phyloP scores from a whole-genome alignment of 37 sponge, comb jelly and placozoan genomes.

The Bolinopsis microptera region DNA sequence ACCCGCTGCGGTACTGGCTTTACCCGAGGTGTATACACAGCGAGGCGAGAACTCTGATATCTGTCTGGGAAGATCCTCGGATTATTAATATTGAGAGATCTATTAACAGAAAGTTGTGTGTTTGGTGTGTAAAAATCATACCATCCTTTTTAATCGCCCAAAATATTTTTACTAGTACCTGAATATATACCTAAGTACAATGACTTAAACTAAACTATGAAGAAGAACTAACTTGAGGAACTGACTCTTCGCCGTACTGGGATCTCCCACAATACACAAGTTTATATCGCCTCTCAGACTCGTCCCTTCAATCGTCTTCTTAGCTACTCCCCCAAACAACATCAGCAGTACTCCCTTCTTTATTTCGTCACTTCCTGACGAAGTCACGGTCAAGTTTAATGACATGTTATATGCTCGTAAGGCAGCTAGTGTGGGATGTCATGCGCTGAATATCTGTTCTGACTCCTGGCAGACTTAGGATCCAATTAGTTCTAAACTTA shows the following conservation, averaged over 20 bases:
- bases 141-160: background rate
- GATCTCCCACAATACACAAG: slow-evolving; percentile 98
- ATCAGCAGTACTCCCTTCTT: slow-evolving; percentile 96
- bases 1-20: slow-evolving; percentile 97
- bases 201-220: too few relatives aligned
- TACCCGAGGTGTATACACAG: slow-evolving; percentile 96
- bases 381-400: background rate
- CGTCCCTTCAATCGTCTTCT: slow-evolving; percentile 91
- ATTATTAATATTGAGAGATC: too few relatives aligned
- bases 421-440: too few relatives aligned
- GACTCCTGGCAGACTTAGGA: background rate
- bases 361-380: slow-evolving; percentile 95
- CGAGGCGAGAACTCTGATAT: slow-evolving; percentile 95
- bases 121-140: background rate
- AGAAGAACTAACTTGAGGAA: slow-evolving; percentile 89
- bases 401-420: background rate
- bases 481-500: background rate
- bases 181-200: background rate
- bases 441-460: too few relatives aligned
- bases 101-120: background rate
- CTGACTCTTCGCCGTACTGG: slow-evolving; percentile 98
- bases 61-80: slow-evolving; percentile 77
- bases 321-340: slow-evolving; percentile 98
- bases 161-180: background rate
- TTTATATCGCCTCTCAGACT: slow-evolving; percentile 97